Evolutionary conservation across 2,797 vertebrate genomes (phyloP), one percentile per base, ranked within the genome.

Genomic region (Sphaeramia orbicularis): DNA sequence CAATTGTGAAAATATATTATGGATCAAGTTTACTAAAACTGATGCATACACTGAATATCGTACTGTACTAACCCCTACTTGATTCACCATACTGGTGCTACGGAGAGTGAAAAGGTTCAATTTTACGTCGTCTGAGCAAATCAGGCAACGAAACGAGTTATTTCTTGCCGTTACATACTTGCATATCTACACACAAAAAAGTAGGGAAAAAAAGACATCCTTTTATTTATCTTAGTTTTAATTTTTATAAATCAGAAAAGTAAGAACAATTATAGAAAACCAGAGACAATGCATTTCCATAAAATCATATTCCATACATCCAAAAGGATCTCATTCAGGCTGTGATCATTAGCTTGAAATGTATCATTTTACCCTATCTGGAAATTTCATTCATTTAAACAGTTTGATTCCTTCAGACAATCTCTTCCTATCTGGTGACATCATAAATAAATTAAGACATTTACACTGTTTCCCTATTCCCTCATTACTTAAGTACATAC

Each of bases 401-500:
- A 41, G 50, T 37, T 8, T 0, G 3, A 55, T 77, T 56, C 10
- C 5, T 52, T 52, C 0, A 21, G 18, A 1, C 68, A 53, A 43
- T 48, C 14, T 60, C 53, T 51, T 42, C 21, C 64, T 13, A 63
- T 47, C 8, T n/a, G 37, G 13, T 59, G 42, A 12, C 14, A 6
- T 62, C 14, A 6, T 62, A 74, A 85, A 83, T 73, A 79, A 67
- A 83, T 78, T 60, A 48, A 71, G 54, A 68, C 21, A 61, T 5
- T 8, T 7, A 55, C 45, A 51, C 10, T 45, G 4, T 40, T 50
- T 43, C 27, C 14, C 11, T 50, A 5, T 43, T 19, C 43, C 42
- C 16, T 16, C 24, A 51, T 5, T 54, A 36, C 10, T 27, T 14
- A 1, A 27, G 41, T 42, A 32, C 48, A 55, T 56, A 7, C 2